Percentiles rank a stretch among this genome's conserved stretches.
Conservation (phyloP, 2,113 vertebrate species). For the Callaeas wilsoni region DNA sequence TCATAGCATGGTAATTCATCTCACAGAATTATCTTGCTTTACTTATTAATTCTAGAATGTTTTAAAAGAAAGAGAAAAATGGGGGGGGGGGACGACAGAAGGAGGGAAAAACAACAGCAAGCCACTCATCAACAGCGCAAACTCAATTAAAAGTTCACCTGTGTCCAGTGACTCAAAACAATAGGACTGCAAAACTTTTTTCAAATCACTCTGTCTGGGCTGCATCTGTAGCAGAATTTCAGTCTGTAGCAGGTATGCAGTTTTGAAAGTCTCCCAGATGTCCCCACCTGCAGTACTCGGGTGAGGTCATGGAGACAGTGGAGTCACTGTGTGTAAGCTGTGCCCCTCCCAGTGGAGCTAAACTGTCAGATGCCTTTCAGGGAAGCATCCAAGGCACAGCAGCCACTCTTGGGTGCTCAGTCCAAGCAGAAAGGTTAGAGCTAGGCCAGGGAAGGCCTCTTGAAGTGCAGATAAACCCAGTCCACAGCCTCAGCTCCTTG, state of each 20-base stretch:
- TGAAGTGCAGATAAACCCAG: neutral
- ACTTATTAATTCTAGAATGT: neutral
- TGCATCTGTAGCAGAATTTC: neutral
- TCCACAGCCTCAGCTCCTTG: neutral
- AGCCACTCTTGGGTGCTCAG: neutral
- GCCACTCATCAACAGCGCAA: neutral
- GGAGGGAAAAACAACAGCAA: neutral
- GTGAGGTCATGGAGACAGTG: neutral
- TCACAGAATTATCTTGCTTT: constrained; percentile 6
- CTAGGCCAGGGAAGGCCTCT: neutral
- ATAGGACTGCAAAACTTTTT: neutral
- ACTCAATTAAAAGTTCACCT: neutral
- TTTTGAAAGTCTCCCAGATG: neutral
- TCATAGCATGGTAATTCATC: neutral
- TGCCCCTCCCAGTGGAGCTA: neutral
- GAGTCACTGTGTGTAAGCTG: neutral
- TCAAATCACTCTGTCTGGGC: neutral
- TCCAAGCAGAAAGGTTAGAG: neutral
- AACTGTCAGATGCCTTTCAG: neutral
- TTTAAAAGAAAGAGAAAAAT: neutral
- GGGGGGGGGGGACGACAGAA: fast-evolving
- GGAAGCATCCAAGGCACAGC: neutral
- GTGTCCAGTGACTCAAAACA: neutral
- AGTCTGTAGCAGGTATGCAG: neutral
- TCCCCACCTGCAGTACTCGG: fast-evolving